Conservation (phyloP, 2,797 vertebrate genomes). For the Myotis myotis region DNA sequence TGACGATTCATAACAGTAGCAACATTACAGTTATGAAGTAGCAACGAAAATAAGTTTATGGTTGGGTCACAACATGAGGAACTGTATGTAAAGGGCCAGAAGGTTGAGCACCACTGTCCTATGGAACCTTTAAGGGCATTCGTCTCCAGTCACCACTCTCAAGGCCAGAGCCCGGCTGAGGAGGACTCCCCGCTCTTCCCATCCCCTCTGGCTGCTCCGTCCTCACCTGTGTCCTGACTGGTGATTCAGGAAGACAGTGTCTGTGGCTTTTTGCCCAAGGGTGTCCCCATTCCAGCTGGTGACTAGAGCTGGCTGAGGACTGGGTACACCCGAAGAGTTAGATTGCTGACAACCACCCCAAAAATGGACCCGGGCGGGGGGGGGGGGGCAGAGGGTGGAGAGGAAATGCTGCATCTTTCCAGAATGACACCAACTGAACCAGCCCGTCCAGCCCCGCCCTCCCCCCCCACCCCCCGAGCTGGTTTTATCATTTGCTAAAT, state of each 20-base stretch:
- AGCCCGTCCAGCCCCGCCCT: background rate
- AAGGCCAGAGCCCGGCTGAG: background rate
- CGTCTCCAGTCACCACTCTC: background rate
- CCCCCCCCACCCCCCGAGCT: background rate
- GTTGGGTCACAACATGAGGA: too few species aligned
- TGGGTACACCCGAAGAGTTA: background rate
- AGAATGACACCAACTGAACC: slow-evolving; percentile 20
- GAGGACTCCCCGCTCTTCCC: background rate
- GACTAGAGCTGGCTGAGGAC: background rate
- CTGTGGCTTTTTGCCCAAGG: background rate
- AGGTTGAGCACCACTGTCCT: too few species aligned
- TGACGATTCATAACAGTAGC: too few species aligned
- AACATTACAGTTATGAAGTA: too few species aligned
- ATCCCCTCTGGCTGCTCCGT: background rate
- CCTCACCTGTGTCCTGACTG: fast-evolving
- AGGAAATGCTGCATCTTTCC: slow-evolving; percentile 21
- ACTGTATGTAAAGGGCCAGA: too few species aligned
- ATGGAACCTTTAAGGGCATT: too few species aligned
- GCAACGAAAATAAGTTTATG: too few species aligned
- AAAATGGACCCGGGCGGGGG: background rate
- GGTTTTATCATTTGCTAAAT: slow-evolving; percentile 49
- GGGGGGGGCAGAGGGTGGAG: background rate
- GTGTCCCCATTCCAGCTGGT: background rate
- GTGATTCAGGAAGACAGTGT: background rate
- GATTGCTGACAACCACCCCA: background rate